Percentiles rank a stretch among this genome's conserved stretches.
Evolutionary conservation across 2,888 invertebrate genomes (phyloP).

Genomic region (Cristatella mucedo): DNA sequence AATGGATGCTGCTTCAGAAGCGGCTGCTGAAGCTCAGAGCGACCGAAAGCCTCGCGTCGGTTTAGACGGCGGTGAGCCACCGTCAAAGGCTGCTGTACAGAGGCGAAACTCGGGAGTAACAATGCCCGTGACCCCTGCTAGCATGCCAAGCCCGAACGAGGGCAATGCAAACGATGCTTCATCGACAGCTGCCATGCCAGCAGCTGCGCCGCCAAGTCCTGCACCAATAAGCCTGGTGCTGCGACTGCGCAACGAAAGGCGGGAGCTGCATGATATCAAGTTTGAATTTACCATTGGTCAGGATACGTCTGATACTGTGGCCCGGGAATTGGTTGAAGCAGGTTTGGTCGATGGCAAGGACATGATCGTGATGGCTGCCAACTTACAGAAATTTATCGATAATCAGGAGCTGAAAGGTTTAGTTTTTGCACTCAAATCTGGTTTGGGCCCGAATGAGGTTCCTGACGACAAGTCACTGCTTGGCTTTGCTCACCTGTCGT

Average conservation of each 20-base stretch:
- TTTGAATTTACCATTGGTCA: constrained; percentile 85
- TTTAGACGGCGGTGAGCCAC: too few relatives aligned
- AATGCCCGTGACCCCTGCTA: too few relatives aligned
- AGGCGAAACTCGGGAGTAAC: too few relatives aligned
- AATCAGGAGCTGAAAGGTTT: constrained; percentile 35
- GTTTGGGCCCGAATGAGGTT: constrained; percentile 51
- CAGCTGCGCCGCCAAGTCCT: background rate
- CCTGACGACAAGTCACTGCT: constrained; percentile 85
- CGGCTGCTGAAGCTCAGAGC: too few relatives aligned
- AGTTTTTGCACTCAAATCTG: constrained; percentile 38
- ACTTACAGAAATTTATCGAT: constrained; percentile 76
- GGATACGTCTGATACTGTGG: constrained; percentile 66
- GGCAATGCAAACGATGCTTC: too few relatives aligned
- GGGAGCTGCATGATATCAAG: constrained; percentile 88
- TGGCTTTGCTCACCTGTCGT: constrained; percentile 92
- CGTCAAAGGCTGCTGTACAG: too few relatives aligned
- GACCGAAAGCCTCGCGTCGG: too few relatives aligned
- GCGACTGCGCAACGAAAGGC: constrained; percentile 51
- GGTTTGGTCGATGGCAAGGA: constrained; percentile 82
- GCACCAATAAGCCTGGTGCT: constrained; percentile 22
- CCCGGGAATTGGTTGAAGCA: constrained; percentile 80
- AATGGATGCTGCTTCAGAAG: constrained; percentile 46
- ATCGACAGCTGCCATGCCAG: background rate
- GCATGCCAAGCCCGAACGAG: too few relatives aligned
- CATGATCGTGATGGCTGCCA: constrained; percentile 73